Evolutionary conservation across 2,888 invertebrate species (phyloP).

Genomic region (Agrenia bidenticulata): DNA sequence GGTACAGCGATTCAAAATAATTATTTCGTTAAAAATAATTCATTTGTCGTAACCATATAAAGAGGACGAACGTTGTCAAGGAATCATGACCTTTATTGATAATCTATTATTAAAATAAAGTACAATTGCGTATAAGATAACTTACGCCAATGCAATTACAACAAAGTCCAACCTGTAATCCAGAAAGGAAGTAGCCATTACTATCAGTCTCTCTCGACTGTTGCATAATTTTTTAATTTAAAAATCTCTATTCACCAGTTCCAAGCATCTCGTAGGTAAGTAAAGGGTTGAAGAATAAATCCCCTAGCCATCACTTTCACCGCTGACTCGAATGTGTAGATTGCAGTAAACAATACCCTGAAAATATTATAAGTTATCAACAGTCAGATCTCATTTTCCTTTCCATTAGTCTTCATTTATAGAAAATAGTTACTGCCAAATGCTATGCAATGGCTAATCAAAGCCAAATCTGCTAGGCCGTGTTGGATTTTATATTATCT

Average conservation of each 20-base stretch:
- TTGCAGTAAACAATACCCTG: constrained; percentile 99
- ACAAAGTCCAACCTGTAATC: constrained; percentile 99
- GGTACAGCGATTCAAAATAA: no score
- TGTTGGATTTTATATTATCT: no score
- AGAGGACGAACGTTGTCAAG: no score
- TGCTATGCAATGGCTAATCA: neutral
- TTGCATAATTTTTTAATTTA: neutral
- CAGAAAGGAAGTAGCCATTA: constrained; percentile 65
- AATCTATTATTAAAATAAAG: no score
- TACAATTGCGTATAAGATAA: no score
- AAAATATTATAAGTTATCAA: no score
- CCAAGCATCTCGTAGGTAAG: constrained; percentile 99
- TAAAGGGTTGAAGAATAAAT: constrained; percentile 98
- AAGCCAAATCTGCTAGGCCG: no score
- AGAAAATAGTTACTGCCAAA: constrained; percentile 8
- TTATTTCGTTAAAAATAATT: no score
- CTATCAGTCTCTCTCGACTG: neutral
- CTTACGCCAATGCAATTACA: constrained; percentile 98
- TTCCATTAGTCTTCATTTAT: no score
- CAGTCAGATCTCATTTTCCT: no score
- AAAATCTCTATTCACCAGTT: constrained; percentile 66
- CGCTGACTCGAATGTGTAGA: constrained; percentile 98
- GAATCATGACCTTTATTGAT: no score
- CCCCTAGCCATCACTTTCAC: constrained; percentile 99
- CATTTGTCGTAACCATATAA: no score